Percentiles rank a stretch among this genome's conserved stretches.
Evolutionary conservation across 2,888 invertebrate genomes (phyloP).

Genomic region (Parnassius glacialis): DNA sequence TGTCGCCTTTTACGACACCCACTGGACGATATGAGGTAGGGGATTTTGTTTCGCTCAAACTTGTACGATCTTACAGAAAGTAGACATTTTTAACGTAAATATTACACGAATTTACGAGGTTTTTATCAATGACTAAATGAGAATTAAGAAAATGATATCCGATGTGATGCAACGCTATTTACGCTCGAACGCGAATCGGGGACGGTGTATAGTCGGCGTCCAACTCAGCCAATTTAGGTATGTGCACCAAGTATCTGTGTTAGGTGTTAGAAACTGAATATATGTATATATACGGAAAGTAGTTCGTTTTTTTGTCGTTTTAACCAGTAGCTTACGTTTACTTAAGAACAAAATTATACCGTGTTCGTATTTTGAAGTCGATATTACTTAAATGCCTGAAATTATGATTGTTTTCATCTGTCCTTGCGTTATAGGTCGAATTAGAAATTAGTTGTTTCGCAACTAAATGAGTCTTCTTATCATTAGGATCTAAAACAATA

Average conservation of each 20-base stretch:
- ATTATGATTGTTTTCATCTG: slow-evolving; percentile 11
- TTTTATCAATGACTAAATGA: slow-evolving; percentile 20
- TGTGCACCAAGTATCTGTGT: slow-evolving; percentile 10
- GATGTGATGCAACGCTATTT: slow-evolving; percentile 45
- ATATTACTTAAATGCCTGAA: slow-evolving; percentile 15
- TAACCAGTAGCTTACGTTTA: slow-evolving; percentile 18
- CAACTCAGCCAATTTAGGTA: neutral
- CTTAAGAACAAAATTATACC: slow-evolving; percentile 11
- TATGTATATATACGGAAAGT: neutral
- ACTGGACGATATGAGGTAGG: no score
- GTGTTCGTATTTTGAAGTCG: slow-evolving; percentile 19
- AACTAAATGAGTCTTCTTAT: slow-evolving; percentile 20
- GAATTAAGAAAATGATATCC: slow-evolving; percentile 38
- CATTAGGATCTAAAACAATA: neutral
- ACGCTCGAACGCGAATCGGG: slow-evolving; percentile 41
- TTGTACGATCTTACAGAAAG: no score
- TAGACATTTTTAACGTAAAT: neutral
- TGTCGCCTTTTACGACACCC: no score
- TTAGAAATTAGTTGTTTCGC: slow-evolving; percentile 23
- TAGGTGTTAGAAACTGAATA: slow-evolving; percentile 2
- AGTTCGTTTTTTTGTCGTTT: slow-evolving; percentile 2
- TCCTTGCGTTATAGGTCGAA: slow-evolving; percentile 21
- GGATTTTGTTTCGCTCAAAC: no score
- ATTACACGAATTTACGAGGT: slow-evolving; percentile 17
- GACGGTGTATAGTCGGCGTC: slow-evolving; percentile 29